Percentiles rank a stretch among this genome's conserved stretches.
These are phyloP conservation scores for Lissocephala sabroskyi DNA, from an alignment of 2,888 invertebrate genomes.

Conservation along the genomic window DNA sequence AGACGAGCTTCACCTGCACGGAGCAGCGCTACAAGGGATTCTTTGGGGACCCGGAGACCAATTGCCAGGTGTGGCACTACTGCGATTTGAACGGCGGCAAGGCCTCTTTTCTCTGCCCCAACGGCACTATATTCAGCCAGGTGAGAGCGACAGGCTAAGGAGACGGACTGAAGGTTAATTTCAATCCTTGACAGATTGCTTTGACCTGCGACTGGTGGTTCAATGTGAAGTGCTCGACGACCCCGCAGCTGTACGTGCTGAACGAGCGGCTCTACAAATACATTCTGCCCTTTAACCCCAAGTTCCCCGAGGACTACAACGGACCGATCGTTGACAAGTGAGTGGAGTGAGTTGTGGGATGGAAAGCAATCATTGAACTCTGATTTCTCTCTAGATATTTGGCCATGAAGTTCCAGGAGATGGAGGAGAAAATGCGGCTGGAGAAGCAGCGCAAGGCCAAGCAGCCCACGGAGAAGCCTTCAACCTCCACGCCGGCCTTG, in stretches of 20 bases:
- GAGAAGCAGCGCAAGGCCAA: constrained; percentile 75
- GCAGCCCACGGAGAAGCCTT: constrained; percentile 62
- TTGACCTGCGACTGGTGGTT: constrained; percentile 96
- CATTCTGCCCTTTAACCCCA: constrained; percentile 87
- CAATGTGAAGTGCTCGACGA: constrained; percentile 88
- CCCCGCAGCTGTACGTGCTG: constrained; percentile 87
- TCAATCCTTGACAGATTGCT: constrained; percentile 77
- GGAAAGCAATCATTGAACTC: neutral
- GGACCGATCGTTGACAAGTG: constrained; percentile 90
- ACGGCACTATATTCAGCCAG: constrained; percentile 93
- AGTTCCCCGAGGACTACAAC: constrained; percentile 91
- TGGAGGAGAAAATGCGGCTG: constrained; percentile 85
- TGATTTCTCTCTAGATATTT: constrained; percentile 77
- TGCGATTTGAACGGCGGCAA: constrained; percentile 92
- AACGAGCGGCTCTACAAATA: constrained; percentile 92
- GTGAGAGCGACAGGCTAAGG: constrained; percentile 31
- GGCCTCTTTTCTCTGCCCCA: constrained; percentile 90
- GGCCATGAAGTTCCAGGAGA: constrained; percentile 87
- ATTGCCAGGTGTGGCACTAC: constrained; percentile 94
- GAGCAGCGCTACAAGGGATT: constrained; percentile 91
- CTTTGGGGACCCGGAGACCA: constrained; percentile 89
- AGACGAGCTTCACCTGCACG: constrained; percentile 85
- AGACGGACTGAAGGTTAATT: neutral
- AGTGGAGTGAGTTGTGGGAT: constrained; percentile 53
- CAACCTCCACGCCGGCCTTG: constrained; percentile 39